Evolutionary conservation across 1,140 invertebrate species (phyloP).

Genomic region (Mycetomoellerius zeteki): DNA sequence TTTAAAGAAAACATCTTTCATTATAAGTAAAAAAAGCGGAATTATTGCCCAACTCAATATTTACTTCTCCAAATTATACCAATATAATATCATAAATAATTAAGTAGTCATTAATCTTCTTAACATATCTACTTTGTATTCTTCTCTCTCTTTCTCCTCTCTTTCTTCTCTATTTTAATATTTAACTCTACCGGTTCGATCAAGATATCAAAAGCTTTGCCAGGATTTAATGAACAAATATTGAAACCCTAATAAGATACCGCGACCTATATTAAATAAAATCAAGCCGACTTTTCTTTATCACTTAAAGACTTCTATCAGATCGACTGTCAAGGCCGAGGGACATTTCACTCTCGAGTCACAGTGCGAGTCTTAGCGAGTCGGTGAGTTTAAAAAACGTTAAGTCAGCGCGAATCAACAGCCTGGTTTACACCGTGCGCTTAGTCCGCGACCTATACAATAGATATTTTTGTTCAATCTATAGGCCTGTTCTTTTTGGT

Average conservation of each 20-base stretch:
- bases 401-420: too few relatives aligned
- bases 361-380: too few relatives aligned
- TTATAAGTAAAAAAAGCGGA: too few relatives aligned
- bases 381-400: too few relatives aligned
- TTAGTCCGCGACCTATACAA: too few relatives aligned
- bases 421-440: too few relatives aligned
- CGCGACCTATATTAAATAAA: not conserved
- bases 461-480: too few relatives aligned
- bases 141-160: not conserved
- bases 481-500: too few relatives aligned
- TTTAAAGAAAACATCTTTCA: too few relatives aligned
- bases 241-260: conserved; percentile 44
- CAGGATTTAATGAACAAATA: conserved; percentile 7
- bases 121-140: not conserved
- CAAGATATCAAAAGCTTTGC: not conserved
- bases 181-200: conserved; percentile 10
- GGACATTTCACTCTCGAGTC: too few relatives aligned
- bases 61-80: not conserved
- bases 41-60: too few relatives aligned
- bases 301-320: not conserved
- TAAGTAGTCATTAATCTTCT: not conserved
- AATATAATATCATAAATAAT: conserved; percentile 7
- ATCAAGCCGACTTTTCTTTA: not conserved
- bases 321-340: too few relatives aligned
- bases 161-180: not conserved